These are phyloP conservation scores for Heliconius erato DNA, from an alignment of 2,888 invertebrate genomes.

Conservation along the genomic window DNA sequence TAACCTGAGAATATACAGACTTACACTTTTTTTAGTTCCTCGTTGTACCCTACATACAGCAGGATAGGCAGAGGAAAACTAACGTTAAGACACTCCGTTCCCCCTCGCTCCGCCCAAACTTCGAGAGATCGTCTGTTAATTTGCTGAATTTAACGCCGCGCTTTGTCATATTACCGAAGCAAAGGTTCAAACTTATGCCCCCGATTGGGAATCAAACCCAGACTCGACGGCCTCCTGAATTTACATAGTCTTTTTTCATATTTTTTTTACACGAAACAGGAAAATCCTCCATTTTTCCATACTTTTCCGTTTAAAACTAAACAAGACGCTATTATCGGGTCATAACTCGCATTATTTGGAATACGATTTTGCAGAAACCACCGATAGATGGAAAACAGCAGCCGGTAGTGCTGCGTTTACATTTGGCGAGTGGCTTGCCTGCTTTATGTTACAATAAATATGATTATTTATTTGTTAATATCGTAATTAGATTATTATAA, in stretches of 20 bases:
- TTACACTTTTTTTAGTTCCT: too few species aligned
- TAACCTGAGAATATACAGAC: too few species aligned
- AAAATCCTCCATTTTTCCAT: constrained; percentile 12
- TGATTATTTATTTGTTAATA: constrained; percentile 13
- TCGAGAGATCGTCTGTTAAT: background rate
- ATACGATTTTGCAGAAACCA: constrained; percentile 64
- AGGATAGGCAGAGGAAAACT: background rate
- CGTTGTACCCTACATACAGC: too few species aligned
- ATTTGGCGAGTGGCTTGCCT: constrained; percentile 46
- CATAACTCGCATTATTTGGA: constrained; percentile 59
- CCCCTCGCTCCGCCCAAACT: background rate
- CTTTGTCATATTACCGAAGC: background rate
- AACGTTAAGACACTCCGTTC: background rate
- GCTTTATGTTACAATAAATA: constrained; percentile 22
- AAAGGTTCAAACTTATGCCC: background rate
- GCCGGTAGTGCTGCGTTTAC: constrained; percentile 47
- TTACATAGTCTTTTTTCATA: background rate
- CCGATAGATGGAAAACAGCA: constrained; percentile 69
- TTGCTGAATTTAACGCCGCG: background rate
- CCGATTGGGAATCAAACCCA: background rate
- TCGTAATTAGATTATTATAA: too few species aligned
- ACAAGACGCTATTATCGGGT: constrained; percentile 41
- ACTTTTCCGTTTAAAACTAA: constrained; percentile 37
- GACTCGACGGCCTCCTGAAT: background rate
- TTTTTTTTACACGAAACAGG: background rate